A percentile compares a stretch with the other conserved stretches of the same genome.
These are phyloP conservation scores for Galerucella calmariensis DNA, from an alignment of 2,888 invertebrate species.

Conservation along the genomic window DNA sequence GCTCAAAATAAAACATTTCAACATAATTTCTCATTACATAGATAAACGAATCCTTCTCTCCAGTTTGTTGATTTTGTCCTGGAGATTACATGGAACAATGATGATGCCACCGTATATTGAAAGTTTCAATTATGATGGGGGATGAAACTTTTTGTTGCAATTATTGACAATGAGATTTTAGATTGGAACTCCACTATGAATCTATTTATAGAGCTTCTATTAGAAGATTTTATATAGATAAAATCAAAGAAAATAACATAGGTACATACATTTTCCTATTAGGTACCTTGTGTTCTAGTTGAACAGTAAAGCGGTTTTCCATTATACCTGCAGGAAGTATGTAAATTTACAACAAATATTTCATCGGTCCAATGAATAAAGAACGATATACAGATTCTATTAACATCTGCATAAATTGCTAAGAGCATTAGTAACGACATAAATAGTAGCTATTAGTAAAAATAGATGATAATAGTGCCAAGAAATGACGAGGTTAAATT, in stretches of 20 bases:
- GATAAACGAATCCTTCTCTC: too few species aligned
- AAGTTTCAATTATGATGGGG: too few species aligned
- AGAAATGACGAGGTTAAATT: conserved; percentile 6
- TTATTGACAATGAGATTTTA: too few species aligned
- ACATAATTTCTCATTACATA: too few species aligned
- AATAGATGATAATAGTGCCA: conserved; percentile 20
- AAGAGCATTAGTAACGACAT: conserved; percentile 2
- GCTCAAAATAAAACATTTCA: too few species aligned
- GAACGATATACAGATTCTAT: neutral
- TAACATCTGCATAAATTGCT: conserved; percentile 7
- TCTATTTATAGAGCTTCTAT: neutral
- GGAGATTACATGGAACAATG: too few species aligned
- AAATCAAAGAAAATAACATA: neutral
- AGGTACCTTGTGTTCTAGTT: neutral
- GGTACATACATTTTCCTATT: neutral
- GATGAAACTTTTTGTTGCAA: too few species aligned
- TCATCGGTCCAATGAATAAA: neutral
- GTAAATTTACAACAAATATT: conserved; percentile 12
- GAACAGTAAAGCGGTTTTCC: neutral
- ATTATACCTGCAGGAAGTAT: conserved; percentile 13
- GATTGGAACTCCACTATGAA: neutral
- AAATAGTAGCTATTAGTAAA: conserved; percentile 4
- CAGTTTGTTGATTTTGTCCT: too few species aligned
- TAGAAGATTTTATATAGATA: neutral
- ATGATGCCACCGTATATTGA: too few species aligned